Percentiles rank a stretch among this genome's conserved stretches.
Conservation (phyloP, 2,113 vertebrate genomes). For the Tretioscincus oriximinensis region DNA sequence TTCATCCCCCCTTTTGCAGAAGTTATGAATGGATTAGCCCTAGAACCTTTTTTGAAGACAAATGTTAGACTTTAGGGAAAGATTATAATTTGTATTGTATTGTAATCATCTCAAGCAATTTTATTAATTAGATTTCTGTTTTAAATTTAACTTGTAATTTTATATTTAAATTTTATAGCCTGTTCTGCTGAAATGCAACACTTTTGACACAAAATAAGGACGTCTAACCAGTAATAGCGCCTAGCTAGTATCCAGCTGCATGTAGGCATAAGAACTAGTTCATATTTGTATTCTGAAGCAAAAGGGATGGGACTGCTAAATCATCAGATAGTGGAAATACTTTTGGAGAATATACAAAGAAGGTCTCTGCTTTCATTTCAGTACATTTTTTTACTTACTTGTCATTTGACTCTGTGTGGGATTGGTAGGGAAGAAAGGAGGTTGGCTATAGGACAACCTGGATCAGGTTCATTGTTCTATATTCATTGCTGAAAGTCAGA, state of each 20-base stretch:
- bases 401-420: background rate
- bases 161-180: no score
- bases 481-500: background rate
- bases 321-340: background rate
- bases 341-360: background rate
- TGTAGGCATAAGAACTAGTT: background rate
- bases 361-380: background rate
- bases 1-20: no score
- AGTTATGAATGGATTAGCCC: no score
- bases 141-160: no score
- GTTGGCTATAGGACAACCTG: background rate
- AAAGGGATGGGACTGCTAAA: background rate
- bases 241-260: background rate
- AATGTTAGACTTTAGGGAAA: no score
- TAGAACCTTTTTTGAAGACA: no score
- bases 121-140: no score
- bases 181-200: no score
- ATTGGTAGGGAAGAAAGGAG: conserved; percentile 10
- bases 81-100: no score
- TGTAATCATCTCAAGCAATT: background rate
- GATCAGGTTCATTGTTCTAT: background rate
- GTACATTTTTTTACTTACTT: background rate
- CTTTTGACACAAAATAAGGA: no score
- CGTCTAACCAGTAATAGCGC: no score
- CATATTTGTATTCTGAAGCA: background rate